Conservation (phyloP, 92 coral and sea anemone genomes). For the Ricordea florida region DNA sequence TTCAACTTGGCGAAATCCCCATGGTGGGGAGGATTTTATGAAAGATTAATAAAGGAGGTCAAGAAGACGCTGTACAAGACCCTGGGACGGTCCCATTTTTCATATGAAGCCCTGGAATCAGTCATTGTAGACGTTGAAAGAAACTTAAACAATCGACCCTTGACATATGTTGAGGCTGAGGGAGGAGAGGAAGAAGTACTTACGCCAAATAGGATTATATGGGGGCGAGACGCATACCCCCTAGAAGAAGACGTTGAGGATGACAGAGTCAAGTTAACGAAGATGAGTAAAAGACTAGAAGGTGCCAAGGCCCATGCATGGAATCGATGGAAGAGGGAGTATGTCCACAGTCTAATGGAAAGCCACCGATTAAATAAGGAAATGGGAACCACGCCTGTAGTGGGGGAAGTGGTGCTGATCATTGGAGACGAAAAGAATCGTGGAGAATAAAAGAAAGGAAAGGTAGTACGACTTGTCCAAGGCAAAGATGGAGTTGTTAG, state of each 20-base stretch:
- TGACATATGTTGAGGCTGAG: constrained; percentile 60
- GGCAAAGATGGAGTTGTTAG: constrained; percentile 56
- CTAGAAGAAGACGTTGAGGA: constrained; percentile 30
- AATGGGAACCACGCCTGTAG: constrained; percentile 11
- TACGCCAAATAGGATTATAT: constrained; percentile 40
- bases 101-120: constrained; percentile 30
- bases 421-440: constrained; percentile 50
- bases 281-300: constrained; percentile 12
- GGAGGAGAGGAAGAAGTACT: constrained; percentile 41
- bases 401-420: constrained; percentile 38
- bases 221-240: constrained; percentile 33
- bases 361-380: constrained; percentile 33
- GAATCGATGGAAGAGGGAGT: constrained; percentile 41
- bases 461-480: neutral
- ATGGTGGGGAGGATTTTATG: constrained; percentile 61
- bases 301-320: constrained; percentile 13
- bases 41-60: constrained; percentile 40
- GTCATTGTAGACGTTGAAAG: constrained; percentile 41
- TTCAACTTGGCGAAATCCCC: constrained; percentile 46
- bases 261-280: constrained; percentile 25
- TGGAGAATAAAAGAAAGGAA: constrained; percentile 46
- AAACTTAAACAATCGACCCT: constrained; percentile 55
- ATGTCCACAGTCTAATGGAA: constrained; percentile 43
- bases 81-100: constrained; percentile 31
- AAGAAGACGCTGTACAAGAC: constrained; percentile 51